phyloP scores from a whole-genome alignment of 1,140 invertebrate species.

The Drosophila rhopaloa region DNA sequence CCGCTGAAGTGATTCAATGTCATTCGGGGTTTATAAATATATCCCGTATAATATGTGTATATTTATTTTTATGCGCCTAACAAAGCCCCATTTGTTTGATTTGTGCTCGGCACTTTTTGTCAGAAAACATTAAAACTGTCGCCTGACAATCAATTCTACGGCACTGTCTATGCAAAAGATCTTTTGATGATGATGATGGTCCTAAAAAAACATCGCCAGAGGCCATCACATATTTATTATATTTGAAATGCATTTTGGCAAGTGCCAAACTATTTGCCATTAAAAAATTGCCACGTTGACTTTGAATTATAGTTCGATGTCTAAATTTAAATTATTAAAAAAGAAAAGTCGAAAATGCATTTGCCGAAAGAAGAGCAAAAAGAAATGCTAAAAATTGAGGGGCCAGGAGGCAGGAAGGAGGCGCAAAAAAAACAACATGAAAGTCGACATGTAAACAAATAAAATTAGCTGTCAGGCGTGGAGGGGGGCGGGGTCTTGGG shows the following conservation, averaged over 20 bases:
- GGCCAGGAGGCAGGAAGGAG: constrained; percentile 27
- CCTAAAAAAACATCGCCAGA: constrained; percentile 25
- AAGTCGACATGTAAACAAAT: constrained; percentile 82
- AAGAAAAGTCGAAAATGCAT: constrained; percentile 46
- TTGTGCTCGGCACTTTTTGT: constrained; percentile 56
- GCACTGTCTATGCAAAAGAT: constrained; percentile 23
- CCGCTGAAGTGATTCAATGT: constrained; percentile 43
- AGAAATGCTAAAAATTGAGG: constrained; percentile 58
- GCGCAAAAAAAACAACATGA: constrained; percentile 73
- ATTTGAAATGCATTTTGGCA: constrained; percentile 65
- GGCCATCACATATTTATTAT: constrained; percentile 35
- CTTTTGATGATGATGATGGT: constrained; percentile 26
- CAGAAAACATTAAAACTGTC: constrained; percentile 57
- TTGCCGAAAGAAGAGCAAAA: constrained; percentile 31
- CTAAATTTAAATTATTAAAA: constrained; percentile 82
- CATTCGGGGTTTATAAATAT: constrained; percentile 45
- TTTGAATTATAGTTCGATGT: constrained; percentile 80
- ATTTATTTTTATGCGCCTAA: constrained; percentile 47
- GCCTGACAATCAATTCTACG: constrained; percentile 45
- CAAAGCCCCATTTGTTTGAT: constrained; percentile 50
- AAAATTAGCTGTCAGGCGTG: constrained; percentile 76
- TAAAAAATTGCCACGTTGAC: constrained; percentile 81
- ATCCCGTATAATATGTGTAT: constrained; percentile 30
- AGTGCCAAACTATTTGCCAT: constrained; percentile 57
- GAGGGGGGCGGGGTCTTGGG: constrained; percentile 11